Evolutionary conservation across 2,797 vertebrate genomes (phyloP).

Genomic region (Acanthornis magna): DNA sequence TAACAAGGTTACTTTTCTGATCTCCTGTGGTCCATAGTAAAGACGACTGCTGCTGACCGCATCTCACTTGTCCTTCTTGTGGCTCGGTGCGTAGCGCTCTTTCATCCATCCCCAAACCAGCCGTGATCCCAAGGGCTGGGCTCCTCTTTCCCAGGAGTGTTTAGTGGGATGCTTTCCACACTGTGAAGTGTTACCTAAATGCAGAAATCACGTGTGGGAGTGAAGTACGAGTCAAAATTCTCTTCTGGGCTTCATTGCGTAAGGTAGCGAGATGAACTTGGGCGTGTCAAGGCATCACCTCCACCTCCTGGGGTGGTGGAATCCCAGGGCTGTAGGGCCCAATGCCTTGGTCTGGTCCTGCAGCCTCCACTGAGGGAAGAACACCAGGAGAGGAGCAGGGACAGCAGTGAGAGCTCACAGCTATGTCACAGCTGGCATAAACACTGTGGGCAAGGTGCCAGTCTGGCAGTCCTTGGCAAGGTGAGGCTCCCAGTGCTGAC

Average conservation of each 20-base stretch:
- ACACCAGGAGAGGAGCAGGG: background rate
- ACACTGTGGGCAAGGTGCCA: background rate
- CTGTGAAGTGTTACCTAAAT: accelerated
- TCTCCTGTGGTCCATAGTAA: constrained; percentile 71
- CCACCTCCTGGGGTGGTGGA: background rate
- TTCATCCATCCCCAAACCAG: background rate
- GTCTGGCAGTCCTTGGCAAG: background rate
- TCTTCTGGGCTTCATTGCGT: background rate
- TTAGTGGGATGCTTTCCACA: background rate
- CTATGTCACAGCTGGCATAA: background rate
- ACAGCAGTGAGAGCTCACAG: background rate
- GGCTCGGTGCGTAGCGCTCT: background rate
- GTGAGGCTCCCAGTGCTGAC: accelerated
- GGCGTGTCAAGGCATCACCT: background rate
- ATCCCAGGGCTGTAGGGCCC: background rate
- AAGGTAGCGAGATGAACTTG: background rate
- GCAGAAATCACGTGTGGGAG: background rate
- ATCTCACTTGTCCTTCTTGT: background rate
- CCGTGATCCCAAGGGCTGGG: background rate
- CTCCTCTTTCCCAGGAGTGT: background rate
- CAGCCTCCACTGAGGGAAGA: background rate
- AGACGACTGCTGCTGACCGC: constrained; percentile 48
- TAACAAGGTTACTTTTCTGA: constrained; percentile 60
- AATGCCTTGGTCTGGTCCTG: background rate
- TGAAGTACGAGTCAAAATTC: background rate